Percentiles rank a stretch among this genome's conserved stretches.
These are phyloP conservation scores for Nomada lathburiana DNA, from an alignment of 2,888 invertebrate species.

Conservation along the genomic window DNA sequence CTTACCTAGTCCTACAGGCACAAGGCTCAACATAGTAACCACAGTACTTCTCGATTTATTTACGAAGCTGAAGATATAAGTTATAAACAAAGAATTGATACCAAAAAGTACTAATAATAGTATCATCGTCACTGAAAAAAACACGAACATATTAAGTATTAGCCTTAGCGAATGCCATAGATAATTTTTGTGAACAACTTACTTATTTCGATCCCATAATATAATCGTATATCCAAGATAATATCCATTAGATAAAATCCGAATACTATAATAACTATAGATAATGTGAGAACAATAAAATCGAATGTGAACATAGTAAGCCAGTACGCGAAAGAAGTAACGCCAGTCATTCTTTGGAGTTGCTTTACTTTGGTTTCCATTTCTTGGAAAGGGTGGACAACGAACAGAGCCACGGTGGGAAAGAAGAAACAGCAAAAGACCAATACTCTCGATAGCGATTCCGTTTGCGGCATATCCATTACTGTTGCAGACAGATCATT, in stretches of 20 bases:
- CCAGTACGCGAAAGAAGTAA: slow-evolving; percentile 88
- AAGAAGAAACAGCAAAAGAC: slow-evolving; percentile 74
- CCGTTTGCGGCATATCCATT: slow-evolving; percentile 38
- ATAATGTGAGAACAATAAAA: slow-evolving; percentile 80
- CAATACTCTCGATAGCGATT: slow-evolving; percentile 64
- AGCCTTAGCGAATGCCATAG: not conserved
- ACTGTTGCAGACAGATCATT: slow-evolving; percentile 45
- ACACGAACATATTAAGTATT: not conserved
- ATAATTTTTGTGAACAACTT: slow-evolving; percentile 55
- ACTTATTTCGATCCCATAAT: slow-evolving; percentile 84
- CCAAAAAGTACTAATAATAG: slow-evolving; percentile 90
- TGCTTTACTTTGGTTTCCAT: slow-evolving; percentile 87
- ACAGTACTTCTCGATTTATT: slow-evolving; percentile 76
- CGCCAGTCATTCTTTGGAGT: slow-evolving; percentile 89
- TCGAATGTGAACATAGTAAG: slow-evolving; percentile 87
- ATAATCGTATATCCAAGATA: slow-evolving; percentile 72
- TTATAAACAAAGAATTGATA: slow-evolving; percentile 85
- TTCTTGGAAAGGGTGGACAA: slow-evolving; percentile 88
- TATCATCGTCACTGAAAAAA: slow-evolving; percentile 85
- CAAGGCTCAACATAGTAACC: slow-evolving; percentile 71
- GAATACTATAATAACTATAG: slow-evolving; percentile 72
- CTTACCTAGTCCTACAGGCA: slow-evolving; percentile 78
- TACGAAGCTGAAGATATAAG: slow-evolving; percentile 78
- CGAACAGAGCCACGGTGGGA: slow-evolving; percentile 84
- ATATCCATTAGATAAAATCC: slow-evolving; percentile 75